phyloP scores from a whole-genome alignment of 2,113 vertebrate species.

The Marmota flaviventris region DNA sequence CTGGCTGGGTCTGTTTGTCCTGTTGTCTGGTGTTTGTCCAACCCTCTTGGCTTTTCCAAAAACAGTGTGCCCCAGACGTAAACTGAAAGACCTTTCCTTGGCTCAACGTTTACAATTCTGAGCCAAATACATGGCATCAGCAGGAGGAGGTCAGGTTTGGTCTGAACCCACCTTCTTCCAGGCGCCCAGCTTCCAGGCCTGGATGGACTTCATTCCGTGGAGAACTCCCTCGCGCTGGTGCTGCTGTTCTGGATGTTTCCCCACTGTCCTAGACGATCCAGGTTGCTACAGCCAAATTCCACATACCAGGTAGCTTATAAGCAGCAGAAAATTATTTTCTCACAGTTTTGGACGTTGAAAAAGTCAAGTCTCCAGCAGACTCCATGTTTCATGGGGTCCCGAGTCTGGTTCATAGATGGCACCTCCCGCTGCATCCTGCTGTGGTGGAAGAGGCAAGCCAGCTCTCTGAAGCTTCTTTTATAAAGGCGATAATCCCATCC shows the following conservation, averaged over 20 bases:
- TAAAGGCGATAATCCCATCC: neutral
- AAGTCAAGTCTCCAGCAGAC: neutral
- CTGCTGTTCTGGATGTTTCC: neutral
- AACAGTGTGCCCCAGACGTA: neutral
- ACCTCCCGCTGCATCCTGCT: neutral
- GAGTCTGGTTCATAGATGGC: neutral
- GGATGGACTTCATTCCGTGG: fast-evolving
- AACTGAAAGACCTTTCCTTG: neutral
- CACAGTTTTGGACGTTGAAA: neutral
- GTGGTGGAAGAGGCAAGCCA: neutral
- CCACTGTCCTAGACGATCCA: neutral
- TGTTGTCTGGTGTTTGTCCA: neutral
- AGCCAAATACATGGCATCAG: neutral
- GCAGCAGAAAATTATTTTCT: neutral
- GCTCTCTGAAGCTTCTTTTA: neutral
- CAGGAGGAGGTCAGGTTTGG: neutral
- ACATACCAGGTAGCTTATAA: neutral
- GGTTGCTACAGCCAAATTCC: neutral
- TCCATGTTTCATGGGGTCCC: neutral
- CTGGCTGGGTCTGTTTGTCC: neutral
- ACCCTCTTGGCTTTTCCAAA: neutral
- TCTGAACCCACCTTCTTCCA: neutral
- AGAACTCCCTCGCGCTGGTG: neutral
- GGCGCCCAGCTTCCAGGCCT: too few species aligned
- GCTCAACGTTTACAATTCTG: neutral